Conservation (phyloP, 2,113 vertebrate genomes). For the Elaphurus davidianus region DNA sequence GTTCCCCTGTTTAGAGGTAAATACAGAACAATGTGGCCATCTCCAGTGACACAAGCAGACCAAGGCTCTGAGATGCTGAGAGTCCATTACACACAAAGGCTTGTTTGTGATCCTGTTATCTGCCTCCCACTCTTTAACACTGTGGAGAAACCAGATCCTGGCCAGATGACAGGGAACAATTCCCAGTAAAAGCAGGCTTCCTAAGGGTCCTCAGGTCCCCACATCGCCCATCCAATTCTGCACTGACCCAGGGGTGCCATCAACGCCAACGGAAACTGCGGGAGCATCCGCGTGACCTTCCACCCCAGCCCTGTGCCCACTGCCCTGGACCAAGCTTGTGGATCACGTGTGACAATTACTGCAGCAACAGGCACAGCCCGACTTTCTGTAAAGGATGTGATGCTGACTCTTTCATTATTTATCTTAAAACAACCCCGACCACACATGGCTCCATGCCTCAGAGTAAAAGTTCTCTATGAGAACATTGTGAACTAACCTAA, state of each 20-base stretch:
- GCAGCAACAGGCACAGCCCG: background rate
- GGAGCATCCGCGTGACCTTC: background rate
- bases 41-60: background rate
- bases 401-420: slow-evolving; percentile 7
- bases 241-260: background rate
- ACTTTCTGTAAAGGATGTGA: slow-evolving; percentile 19
- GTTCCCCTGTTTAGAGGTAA: background rate
- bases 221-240: fast-evolving
- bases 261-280: fast-evolving
- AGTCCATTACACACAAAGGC: background rate
- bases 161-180: background rate
- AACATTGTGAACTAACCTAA: slow-evolving; percentile 42
- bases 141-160: background rate
- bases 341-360: background rate
- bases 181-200: background rate
- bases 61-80: background rate
- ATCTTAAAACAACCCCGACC: background rate
- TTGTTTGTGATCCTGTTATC: background rate
- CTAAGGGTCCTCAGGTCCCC: background rate
- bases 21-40: background rate
- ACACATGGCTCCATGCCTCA: background rate
- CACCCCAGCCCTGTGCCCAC: background rate
- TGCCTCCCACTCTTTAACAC: background rate
- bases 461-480: slow-evolving; percentile 5
- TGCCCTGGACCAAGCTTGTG: background rate